Percentiles rank a stretch among this genome's conserved stretches.
These are phyloP conservation scores for Aegotheles bennettii DNA, from an alignment of 2,113 vertebrate species.

Conservation along the genomic window DNA sequence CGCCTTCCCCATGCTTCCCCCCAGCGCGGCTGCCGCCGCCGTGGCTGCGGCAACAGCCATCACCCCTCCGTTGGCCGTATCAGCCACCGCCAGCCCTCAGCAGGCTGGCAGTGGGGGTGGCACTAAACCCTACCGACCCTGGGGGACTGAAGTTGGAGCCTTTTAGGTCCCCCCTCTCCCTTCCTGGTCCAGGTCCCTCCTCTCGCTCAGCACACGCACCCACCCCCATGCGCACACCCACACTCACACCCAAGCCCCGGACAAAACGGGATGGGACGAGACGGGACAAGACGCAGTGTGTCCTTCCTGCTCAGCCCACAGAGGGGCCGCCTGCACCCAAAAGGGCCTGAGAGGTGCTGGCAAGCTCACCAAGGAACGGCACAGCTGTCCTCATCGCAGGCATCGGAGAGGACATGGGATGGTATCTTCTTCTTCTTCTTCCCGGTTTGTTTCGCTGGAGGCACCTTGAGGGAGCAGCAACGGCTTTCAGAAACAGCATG, in stretches of 20 bases:
- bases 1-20: constrained; percentile 81
- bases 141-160: constrained; percentile 93
- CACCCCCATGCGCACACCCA: not conserved
- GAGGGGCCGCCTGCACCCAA: not conserved
- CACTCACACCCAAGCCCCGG: fast-evolving
- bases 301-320: not conserved
- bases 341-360: not conserved
- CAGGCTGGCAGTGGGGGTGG: constrained; percentile 66
- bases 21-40: constrained; percentile 66
- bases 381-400: not conserved
- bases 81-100: constrained; percentile 73
- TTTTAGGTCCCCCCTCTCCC: constrained; percentile 67
- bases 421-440: not conserved
- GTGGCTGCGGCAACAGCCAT: constrained; percentile 75
- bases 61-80: constrained; percentile 74
- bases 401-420: not conserved
- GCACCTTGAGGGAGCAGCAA: constrained; percentile 8
- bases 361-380: not conserved
- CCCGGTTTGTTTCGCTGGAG: not conserved
- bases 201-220: not conserved
- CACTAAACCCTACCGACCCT: constrained; percentile 87
- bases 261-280: too few relatives aligned
- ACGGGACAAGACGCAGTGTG: not conserved
- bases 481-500: not conserved
- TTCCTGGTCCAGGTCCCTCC: not conserved